Base-by-base conservation (phyloP, 2,113 vertebrate genomes). In the Triplophysa dalaica region DNA sequence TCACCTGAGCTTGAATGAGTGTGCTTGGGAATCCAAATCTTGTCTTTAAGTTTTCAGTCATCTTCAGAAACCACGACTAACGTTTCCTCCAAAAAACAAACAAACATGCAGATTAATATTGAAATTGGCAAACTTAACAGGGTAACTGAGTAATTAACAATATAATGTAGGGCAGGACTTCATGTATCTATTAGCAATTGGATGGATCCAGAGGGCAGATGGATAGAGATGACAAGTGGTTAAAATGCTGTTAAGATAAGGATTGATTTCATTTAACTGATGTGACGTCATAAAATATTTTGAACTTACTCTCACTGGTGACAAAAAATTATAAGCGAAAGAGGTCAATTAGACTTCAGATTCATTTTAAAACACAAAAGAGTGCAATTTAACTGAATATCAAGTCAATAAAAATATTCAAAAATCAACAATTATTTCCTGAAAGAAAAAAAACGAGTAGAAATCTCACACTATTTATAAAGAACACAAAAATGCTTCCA, bases 1-100 rank as follows among this genome's bases (percentile, higher is more conserved):
- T 91, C 90, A 98, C 97, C 96, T 99, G 96, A 68, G 94, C 94
- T 74, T 98, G 96, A 80, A 98, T 90, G 85, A 95, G 85, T 2
- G 93, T 87, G 87, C 94, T 97, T 85, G 93, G 94, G 90, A 99
- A 99, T 77, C 96, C 96, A 87, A 99, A 93, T 19, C 90, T 92
- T 63, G 92, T 93, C 87, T 92, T 96, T 84, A 98, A 90, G 86
- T 92, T 90, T 82, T 98, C 96, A 69, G 89, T 92, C 94, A 94
- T 95, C 82, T 89, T 86, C 87, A 83, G 65, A 0, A n/a, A 56
- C 87, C 86, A 83, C 21, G 1, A 61, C 63, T 54, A 48, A 61
- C 29, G 29, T 7, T 54, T 77, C 29, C 33, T 16, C 12, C 81
- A 80, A 21, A 22, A 12, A 21, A 58, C n/a, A 65, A 66, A 48